Base-by-base conservation (phyloP, 2,797 vertebrate genomes). In the Apodemus agrarius region DNA sequence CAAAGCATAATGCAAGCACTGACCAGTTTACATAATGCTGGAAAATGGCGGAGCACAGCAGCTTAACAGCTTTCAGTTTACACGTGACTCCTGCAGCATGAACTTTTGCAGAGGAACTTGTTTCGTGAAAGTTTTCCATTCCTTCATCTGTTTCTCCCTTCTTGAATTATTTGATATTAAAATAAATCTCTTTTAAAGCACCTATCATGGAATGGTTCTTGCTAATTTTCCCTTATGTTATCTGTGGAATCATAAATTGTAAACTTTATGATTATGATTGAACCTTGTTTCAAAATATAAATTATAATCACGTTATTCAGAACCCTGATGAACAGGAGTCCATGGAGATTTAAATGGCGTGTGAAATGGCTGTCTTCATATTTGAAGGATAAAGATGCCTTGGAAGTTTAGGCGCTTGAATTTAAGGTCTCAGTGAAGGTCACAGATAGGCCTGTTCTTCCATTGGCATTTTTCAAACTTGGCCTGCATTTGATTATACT, bases 111-210 rank as follows among this genome's bases (percentile, higher is more conserved):
- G 80, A 17, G 21, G n/a, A 46, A 85, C 52, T 0, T 0, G 22
- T 29, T 88, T 72, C 61, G 3, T 16, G 63, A 72, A 90, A 87
- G 40, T 2, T 69, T 82, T 84, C 14, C 24, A 81, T 88, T 72
- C 9, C 65, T 92, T 93, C n/a, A 82, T 74, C 2, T 75, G 6
- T 95, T 93, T 95, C 85, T 11, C 74, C 29, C 3, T 43, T 59
- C 82, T 63, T 59, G 59, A 97, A 80, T 89, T 57, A 89, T 93
- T 82, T 93, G 31, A 49, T 80, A 83, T 59, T 82, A 67, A 86
- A 91, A 61, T 79, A 89, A 85, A 31, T 72, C 52, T 89, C 54
- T 90, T 40, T 96, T 78, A 86, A 92, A 95, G 14, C 10, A 40
- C 1, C 24, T 86, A 57, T 57, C 3, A 84, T 75, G 34, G 57